Conservation (phyloP, 92 coral and sea anemone genomes). For the Siderastrea siderea region DNA sequence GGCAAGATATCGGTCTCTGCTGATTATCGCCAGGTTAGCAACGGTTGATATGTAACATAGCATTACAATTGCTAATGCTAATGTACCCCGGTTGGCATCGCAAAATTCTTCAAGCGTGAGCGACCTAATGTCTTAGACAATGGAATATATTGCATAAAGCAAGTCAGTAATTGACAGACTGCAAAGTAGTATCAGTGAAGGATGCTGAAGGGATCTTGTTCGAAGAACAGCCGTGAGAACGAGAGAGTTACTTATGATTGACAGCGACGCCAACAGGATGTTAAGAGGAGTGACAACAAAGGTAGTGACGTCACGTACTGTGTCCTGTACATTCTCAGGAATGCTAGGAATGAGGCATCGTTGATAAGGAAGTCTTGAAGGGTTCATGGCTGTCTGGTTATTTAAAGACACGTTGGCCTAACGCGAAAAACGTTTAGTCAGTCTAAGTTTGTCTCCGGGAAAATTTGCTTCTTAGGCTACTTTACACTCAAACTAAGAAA, state of each 20-base stretch:
- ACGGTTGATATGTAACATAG: no score
- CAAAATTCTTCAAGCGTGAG: no score
- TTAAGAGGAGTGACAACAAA: not conserved
- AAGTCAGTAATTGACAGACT: conserved; percentile 1
- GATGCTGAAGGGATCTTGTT: not conserved
- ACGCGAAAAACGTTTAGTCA: not conserved
- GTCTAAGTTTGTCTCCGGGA: no score
- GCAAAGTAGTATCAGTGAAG: not conserved
- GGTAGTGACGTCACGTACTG: not conserved
- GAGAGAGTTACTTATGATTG: not conserved
- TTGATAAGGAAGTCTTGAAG: not conserved
- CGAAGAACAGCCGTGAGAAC: not conserved
- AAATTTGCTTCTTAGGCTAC: no score
- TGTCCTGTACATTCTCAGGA: not conserved
- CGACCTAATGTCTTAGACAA: not conserved
- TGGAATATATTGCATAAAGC: not conserved
- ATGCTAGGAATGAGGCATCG: not conserved
- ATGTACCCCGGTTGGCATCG: no score
- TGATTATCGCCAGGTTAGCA: no score
- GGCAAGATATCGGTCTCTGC: no score
- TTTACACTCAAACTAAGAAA: no score
- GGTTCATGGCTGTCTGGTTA: not conserved
- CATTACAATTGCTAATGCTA: no score
- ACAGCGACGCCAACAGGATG: not conserved
- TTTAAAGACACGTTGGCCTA: not conserved